Percentiles rank a stretch among this genome's conserved stretches.
These are phyloP conservation scores for Darwinula stevensoni DNA, from an alignment of 2,888 invertebrate species.

Conservation along the genomic window DNA sequence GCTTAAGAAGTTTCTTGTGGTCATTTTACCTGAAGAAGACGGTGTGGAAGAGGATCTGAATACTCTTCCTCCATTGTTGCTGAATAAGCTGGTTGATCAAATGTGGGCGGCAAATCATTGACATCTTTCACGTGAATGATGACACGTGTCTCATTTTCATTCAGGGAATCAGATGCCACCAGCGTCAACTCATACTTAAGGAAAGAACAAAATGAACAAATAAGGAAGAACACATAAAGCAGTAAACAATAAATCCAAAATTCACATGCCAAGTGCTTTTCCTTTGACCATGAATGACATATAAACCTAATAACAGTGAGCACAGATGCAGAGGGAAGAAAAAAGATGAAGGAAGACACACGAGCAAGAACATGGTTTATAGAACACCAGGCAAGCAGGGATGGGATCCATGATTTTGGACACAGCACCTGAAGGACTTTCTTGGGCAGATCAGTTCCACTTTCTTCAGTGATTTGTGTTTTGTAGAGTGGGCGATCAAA, in stretches of 20 bases:
- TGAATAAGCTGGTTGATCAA: constrained; percentile 36
- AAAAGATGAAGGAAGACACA: too few relatives aligned
- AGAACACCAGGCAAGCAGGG: neutral
- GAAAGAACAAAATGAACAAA: constrained; percentile 12
- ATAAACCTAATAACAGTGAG: too few relatives aligned
- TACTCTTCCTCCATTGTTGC: constrained; percentile 44
- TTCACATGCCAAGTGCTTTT: neutral
- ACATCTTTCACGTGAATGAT: constrained; percentile 46
- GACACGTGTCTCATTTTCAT: constrained; percentile 57
- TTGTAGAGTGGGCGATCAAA: constrained; percentile 82
- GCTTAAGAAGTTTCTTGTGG: too few relatives aligned
- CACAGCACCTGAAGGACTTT: constrained; percentile 75
- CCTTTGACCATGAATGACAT: too few relatives aligned
- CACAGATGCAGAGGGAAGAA: too few relatives aligned
- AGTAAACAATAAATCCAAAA: constrained; percentile 6
- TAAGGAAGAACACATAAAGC: constrained; percentile 13
- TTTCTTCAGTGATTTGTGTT: constrained; percentile 84
- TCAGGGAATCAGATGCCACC: constrained; percentile 64
- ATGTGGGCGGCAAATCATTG: constrained; percentile 63
- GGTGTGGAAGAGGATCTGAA: constrained; percentile 25
- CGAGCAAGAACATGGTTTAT: neutral
- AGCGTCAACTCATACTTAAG: constrained; percentile 52
- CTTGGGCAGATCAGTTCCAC: constrained; percentile 74
- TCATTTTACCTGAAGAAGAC: constrained; percentile 14
- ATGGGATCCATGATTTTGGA: too few relatives aligned